These are phyloP conservation scores for Takifugu flavidus DNA, from an alignment of 2,113 vertebrate species.

Conservation along the genomic window DNA sequence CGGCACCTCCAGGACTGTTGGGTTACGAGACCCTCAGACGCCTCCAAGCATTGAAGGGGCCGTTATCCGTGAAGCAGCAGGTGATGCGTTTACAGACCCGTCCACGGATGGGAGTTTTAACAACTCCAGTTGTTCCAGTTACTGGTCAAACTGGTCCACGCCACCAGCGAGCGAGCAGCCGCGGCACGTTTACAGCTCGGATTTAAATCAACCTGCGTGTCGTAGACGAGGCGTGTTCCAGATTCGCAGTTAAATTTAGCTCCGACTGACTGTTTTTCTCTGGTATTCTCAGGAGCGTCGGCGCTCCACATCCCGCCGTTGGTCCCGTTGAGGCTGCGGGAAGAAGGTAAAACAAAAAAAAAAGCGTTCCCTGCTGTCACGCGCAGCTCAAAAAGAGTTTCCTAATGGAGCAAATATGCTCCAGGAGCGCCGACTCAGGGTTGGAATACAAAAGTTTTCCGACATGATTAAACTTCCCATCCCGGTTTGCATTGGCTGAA, in stretches of 20 bases:
- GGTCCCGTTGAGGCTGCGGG: slow-evolving; percentile 9
- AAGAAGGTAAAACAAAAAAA: slow-evolving; percentile 23
- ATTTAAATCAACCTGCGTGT: too few species aligned
- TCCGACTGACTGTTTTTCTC: slow-evolving; percentile 37
- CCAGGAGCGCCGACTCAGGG: slow-evolving; percentile 3
- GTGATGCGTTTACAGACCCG: slow-evolving; percentile 34
- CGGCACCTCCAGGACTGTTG: slow-evolving; percentile 58
- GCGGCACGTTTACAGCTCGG: too few species aligned
- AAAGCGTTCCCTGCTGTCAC: slow-evolving; percentile 5
- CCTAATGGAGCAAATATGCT: slow-evolving; percentile 1
- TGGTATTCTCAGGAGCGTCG: slow-evolving; percentile 33
- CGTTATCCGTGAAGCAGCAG: slow-evolving; percentile 39
- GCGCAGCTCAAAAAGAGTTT: not conserved
- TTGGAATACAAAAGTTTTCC: not conserved
- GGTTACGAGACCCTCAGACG: slow-evolving; percentile 49
- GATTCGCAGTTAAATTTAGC: slow-evolving; percentile 39
- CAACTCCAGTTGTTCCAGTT: not conserved
- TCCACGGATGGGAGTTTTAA: slow-evolving; percentile 14
- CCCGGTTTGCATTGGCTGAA: slow-evolving; percentile 28
- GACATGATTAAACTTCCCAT: slow-evolving; percentile 16
- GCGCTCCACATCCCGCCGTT: slow-evolving; percentile 41
- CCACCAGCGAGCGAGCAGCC: too few species aligned
- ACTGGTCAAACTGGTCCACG: too few species aligned
- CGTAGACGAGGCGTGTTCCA: slow-evolving; percentile 23
- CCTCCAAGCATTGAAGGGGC: slow-evolving; percentile 49